Percentiles rank a stretch among this genome's conserved stretches.
Conservation (phyloP, 2,797 vertebrate species). For the Muraenolepis orangiensis region DNA sequence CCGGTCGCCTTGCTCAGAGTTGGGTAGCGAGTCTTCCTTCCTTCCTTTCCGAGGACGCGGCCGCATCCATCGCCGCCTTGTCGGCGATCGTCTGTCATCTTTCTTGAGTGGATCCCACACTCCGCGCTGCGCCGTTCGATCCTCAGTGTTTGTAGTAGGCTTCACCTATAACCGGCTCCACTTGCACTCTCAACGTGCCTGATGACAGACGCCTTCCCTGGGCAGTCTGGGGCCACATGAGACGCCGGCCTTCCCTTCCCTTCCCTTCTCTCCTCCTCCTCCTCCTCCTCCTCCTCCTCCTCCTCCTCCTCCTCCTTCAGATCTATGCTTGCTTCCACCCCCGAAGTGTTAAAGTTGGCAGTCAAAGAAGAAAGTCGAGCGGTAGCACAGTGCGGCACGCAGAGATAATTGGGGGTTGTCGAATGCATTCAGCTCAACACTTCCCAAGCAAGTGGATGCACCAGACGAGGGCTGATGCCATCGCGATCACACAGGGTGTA, state of each 20-base stretch:
- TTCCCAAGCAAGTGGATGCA: constrained; percentile 22
- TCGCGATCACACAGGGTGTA: constrained; percentile 33
- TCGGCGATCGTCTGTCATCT: constrained; percentile 11
- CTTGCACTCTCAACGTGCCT: constrained; percentile 44
- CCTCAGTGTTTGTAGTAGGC: constrained; percentile 25
- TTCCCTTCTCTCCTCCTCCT: too few species aligned
- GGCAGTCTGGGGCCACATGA: constrained; percentile 57
- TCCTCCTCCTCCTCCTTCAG: background rate
- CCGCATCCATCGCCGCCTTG: constrained; percentile 17
- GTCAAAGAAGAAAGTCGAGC: constrained; percentile 18
- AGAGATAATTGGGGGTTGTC: constrained; percentile 30
- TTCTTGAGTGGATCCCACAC: constrained; percentile 17
- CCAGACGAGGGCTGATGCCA: constrained; percentile 5
- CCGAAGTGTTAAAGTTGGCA: constrained; percentile 19
- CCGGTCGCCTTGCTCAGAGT: background rate
- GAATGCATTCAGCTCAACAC: constrained; percentile 27
- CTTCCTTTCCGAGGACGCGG: constrained; percentile 3
- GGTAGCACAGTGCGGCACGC: constrained; percentile 8
- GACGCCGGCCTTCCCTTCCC: constrained; percentile 34
- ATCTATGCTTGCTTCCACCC: constrained; percentile 17
- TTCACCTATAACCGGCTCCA: constrained; percentile 22
- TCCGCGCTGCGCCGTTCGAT: constrained; percentile 7
- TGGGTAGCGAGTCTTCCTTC: background rate
- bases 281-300: constrained; percentile 46
- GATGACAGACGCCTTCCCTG: constrained; percentile 61